Evolutionary conservation across 1,140 invertebrate species (phyloP), one percentile per base, ranked within the genome.

Genomic region (Brachionus sp.): DNA sequence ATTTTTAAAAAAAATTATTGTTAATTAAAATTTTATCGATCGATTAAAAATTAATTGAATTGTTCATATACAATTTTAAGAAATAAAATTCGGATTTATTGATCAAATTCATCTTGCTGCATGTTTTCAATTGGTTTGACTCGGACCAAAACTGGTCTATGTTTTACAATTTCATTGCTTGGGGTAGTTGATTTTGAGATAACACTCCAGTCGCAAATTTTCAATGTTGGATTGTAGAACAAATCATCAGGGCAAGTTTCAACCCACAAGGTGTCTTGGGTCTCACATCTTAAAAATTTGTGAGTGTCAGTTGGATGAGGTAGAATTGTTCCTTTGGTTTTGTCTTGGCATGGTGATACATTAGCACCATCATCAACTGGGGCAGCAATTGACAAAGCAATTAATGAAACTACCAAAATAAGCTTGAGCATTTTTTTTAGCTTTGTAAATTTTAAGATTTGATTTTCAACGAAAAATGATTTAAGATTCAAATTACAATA

Each of bases 171-270:
- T 57, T 62, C 23, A 23, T 12, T 80, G 33, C 46, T 57, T 57
- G 39, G 35, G 19, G 77, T 80, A 29, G 46, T 80, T 33, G 77
- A 39, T 57, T 66, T 80, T 35, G 77, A 44, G 12, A 62, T 19
- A 39, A 39, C 35, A 57, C 39, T 44, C 77, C 77, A 80, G 35
- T 80, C 77, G 29, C 77, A 80, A 19, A 62, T 33, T 23, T 57
- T 9, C 9, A 39, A 42, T 37, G 35, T 42, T 80, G 77, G 77
- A 42, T 80, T 80, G 16, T 62, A 80, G 50, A 80, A 80, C 35
- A 80, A 42, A 25, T 62, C 77, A 80, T 80, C 77, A 37, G 77
- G 77, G 13, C 77, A 80, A 37, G 77, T 80, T 66, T 80, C 77
- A 39, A 80, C 39, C 77, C 77, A 80, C 12, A 80, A 80, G 16